phyloP scores from a whole-genome alignment of 2,113 vertebrate species.

The Lipotes vexillifer region DNA sequence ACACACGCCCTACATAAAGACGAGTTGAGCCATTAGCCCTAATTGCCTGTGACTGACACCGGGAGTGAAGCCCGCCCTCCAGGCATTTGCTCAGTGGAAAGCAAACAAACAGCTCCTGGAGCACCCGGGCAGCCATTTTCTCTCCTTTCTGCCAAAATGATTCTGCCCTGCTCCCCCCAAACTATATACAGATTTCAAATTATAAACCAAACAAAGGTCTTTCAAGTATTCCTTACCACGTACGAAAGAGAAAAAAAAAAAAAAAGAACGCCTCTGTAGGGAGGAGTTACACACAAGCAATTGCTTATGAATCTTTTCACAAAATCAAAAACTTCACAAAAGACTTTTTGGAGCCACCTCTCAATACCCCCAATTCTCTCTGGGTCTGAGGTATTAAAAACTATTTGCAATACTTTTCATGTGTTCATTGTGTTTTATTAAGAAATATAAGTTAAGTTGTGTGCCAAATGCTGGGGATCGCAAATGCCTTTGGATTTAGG shows the following conservation, averaged over 20 bases:
- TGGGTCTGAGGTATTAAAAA: background rate
- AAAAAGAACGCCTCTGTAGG: background rate
- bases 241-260: background rate
- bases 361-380: background rate
- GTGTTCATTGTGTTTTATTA: background rate
- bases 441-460: background rate
- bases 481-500: background rate
- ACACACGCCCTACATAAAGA: constrained; percentile 80
- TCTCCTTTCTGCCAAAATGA: constrained; percentile 18
- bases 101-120: constrained; percentile 81
- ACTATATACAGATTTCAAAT: constrained; percentile 54
- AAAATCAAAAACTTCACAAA: background rate
- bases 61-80: constrained; percentile 73
- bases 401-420: background rate
- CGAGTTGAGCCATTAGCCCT: constrained; percentile 78
- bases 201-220: constrained; percentile 37
- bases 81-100: constrained; percentile 76
- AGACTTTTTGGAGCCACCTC: background rate
- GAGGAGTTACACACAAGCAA: background rate
- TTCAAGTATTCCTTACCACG: constrained; percentile 35
- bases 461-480: background rate
- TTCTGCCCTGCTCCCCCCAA: constrained; percentile 20
- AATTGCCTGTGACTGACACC: constrained; percentile 85
- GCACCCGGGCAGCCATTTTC: constrained; percentile 57
- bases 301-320: background rate